A percentile compares a stretch with the other conserved stretches of the same genome.
These are phyloP conservation scores for Scleropages formosus DNA, from an alignment of 2,797 vertebrate species.

Conservation along the genomic window DNA sequence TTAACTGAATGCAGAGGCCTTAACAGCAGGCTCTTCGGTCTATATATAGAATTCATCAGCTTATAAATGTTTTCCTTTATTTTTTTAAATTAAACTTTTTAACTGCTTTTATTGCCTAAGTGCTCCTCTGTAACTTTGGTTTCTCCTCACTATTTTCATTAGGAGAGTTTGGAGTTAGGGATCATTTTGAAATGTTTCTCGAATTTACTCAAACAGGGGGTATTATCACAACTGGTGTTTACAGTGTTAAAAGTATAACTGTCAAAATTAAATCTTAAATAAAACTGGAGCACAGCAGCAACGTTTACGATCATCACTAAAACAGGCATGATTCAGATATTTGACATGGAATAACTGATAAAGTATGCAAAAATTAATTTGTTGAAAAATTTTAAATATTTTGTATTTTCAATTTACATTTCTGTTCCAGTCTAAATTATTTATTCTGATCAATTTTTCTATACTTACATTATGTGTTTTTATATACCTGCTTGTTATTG, in stretches of 20 bases:
- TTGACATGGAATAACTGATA: too few relatives aligned
- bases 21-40: constrained; percentile 48
- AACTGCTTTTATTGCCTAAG: constrained; percentile 70
- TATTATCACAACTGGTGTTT: too few relatives aligned
- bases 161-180: constrained; percentile 60
- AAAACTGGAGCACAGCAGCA: not conserved
- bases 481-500: too few relatives aligned
- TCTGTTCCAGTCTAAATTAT: too few relatives aligned
- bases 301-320: too few relatives aligned
- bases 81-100: constrained; percentile 69
- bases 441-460: too few relatives aligned
- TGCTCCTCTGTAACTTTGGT: constrained; percentile 60
- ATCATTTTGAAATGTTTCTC: not conserved
- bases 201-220: not conserved
- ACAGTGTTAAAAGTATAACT: too few relatives aligned
- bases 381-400: too few relatives aligned
- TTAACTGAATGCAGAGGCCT: constrained; percentile 56
- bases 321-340: too few relatives aligned
- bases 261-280: not conserved
- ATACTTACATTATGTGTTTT: too few relatives aligned
- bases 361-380: too few relatives aligned
- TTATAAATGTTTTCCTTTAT: constrained; percentile 54
- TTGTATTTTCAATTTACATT: too few relatives aligned
- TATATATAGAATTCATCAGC: constrained; percentile 72
- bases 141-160: constrained; percentile 59